phyloP scores from a whole-genome alignment of 2,888 invertebrate genomes.

The Emesis furor region DNA sequence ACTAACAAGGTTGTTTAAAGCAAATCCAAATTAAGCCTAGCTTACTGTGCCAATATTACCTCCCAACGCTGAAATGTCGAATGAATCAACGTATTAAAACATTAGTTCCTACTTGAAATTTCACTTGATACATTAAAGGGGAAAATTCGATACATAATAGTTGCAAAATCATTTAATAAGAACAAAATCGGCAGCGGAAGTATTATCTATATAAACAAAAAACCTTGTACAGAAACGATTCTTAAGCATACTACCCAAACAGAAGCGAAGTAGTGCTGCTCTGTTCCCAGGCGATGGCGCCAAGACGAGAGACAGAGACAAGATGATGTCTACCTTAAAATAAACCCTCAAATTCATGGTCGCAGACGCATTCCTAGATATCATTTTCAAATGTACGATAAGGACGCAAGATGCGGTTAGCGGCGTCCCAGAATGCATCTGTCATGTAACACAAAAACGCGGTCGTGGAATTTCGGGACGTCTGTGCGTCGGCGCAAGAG shows the following conservation, averaged over 20 bases:
- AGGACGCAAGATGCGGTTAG: slow-evolving; percentile 91
- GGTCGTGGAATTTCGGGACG: slow-evolving; percentile 90
- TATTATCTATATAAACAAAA: slow-evolving; percentile 82
- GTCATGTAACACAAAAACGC: slow-evolving; percentile 89
- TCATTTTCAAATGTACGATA: slow-evolving; percentile 87
- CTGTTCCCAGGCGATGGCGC: slow-evolving; percentile 86
- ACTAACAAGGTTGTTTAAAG: not conserved
- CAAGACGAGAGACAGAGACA: slow-evolving; percentile 88
- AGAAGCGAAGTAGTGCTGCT: slow-evolving; percentile 84
- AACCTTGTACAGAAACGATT: slow-evolving; percentile 84
- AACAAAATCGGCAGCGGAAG: slow-evolving; percentile 38
- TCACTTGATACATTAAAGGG: too few species aligned
- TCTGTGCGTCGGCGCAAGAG: slow-evolving; percentile 87
- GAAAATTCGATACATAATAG: not conserved
- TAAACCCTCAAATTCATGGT: slow-evolving; percentile 86
- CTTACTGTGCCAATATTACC: slow-evolving; percentile 81
- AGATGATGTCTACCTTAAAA: slow-evolving; percentile 87
- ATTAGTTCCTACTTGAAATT: too few species aligned
- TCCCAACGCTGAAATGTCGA: slow-evolving; percentile 54
- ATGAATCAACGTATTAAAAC: too few species aligned
- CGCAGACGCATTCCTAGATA: slow-evolving; percentile 84
- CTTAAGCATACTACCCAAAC: slow-evolving; percentile 85
- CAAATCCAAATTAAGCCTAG: slow-evolving; percentile 40
- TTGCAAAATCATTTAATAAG: not conserved
- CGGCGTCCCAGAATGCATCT: slow-evolving; percentile 91